These are phyloP conservation scores for Embidobia sp. DNA, from an alignment of 2,888 invertebrate species.

Conservation along the genomic window DNA sequence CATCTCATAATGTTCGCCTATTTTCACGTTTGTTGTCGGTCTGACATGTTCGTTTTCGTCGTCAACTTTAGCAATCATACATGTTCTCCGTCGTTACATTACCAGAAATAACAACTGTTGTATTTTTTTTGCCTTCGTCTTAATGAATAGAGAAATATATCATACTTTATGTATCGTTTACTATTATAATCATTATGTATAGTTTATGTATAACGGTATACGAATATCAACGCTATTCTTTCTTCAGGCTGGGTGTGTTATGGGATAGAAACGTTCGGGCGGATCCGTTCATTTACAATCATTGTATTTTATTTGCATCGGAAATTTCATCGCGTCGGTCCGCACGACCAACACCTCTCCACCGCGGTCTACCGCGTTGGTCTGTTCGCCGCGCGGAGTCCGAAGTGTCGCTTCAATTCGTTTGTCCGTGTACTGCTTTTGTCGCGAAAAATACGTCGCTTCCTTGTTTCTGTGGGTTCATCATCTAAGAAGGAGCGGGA, in stretches of 20 bases:
- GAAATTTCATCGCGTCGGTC: too few relatives aligned
- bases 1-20: slow-evolving; percentile 61
- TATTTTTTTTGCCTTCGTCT: slow-evolving; percentile 74
- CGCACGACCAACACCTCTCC: too few relatives aligned
- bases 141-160: slow-evolving; percentile 82
- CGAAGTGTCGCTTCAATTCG: too few relatives aligned
- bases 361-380: too few relatives aligned
- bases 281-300: slow-evolving; percentile 59
- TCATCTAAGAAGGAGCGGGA: slow-evolving; percentile 34
- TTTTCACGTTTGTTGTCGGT: slow-evolving; percentile 52
- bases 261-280: slow-evolving; percentile 66
- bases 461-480: slow-evolving; percentile 54
- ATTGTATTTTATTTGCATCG: too few relatives aligned
- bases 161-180: slow-evolving; percentile 81
- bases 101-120: slow-evolving; percentile 79
- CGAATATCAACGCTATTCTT: slow-evolving; percentile 81
- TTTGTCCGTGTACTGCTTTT: slow-evolving; percentile 11
- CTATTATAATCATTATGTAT: slow-evolving; percentile 81
- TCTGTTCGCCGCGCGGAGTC: too few relatives aligned
- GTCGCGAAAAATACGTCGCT: slow-evolving; percentile 33
- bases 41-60: slow-evolving; percentile 65
- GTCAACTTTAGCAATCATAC: slow-evolving; percentile 55
- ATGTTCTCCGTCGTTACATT: slow-evolving; percentile 66
- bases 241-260: slow-evolving; percentile 70
- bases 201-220: slow-evolving; percentile 81